Base-by-base conservation (phyloP, 2,797 vertebrate species). In the Trachops cirrhosus region DNA sequence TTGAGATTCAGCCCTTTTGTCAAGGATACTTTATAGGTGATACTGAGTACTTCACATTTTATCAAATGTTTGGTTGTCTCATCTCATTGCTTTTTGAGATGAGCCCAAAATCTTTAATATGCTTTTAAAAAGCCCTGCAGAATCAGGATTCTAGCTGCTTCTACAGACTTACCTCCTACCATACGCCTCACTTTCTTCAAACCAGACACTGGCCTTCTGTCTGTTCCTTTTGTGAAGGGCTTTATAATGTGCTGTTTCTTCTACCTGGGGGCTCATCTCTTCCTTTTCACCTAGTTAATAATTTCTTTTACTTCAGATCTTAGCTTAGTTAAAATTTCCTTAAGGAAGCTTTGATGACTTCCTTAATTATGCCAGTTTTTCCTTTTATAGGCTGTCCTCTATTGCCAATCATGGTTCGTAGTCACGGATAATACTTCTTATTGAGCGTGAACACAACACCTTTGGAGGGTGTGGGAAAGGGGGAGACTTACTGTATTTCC, bases 311-410 rank as follows among this genome's bases (percentile, higher is more conserved):
- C 57, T 89, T 85, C n/a, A 73, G 9, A 21, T 57, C 41, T 89
- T 70, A 75, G 41, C 46, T 93, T 86, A 68, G 32, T 84, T 78
- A 78, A 94, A 91, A 83, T 57, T 77, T 91, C 44, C 52, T 84
- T 16, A 71, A 62, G 19, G 83, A 80, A 54, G 6, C 11, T 94
- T 96, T 71, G 19, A 52, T 46, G 48, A 70, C 59, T 78, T 96
- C 84, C 64, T 67, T 48, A 73, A 57, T 88, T 62, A 71, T 41
- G 50, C 46, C 9, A 34, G 19, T 62, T 78, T 78, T 46, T 71
- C 70, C n/a, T 78, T 83, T 91, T 70, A 41, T 21, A 62, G 29
- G 32, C 39, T 86, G 22, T 74, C 16, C 6, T 57, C 68, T 75
- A 50, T 59, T 86, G 34, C 39, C 73, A 74, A 39, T 78, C 29